Evolutionary conservation across 2,113 vertebrate genomes (phyloP), one percentile per base, ranked within the genome.

Genomic region (Turdus rufiventris): DNA sequence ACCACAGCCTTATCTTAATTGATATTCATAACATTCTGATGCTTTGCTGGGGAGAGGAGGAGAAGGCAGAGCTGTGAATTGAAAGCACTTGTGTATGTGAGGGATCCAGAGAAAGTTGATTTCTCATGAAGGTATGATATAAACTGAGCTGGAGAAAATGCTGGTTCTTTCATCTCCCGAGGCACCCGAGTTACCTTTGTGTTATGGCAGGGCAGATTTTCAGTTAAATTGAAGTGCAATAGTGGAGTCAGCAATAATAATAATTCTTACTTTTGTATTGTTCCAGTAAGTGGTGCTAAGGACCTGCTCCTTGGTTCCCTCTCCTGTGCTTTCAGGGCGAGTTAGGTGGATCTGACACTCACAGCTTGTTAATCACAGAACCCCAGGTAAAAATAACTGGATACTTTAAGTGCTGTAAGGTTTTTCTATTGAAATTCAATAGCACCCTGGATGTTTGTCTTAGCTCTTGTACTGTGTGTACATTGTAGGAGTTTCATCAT

Each of bases 1-100:
- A 79, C 90, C 74, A 18, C 93, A 54, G 92, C 60, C 86, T 93
- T 93, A 47, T 91, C 89, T 95, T 96, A 96, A 94, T 83, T 94
- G 95, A 76, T 95, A 89, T 94, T 97, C 91, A 79, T 73, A 94
- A 96, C 85, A 67, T 68, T 90, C 79, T 2, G 14, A 60, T 58
- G 66, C 73, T 85, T 96, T 68, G 18, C 36, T 86, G 71, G 67
- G 51, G 76, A 50, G n/a, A 16, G 28, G 31, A 91, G 29, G 12
- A 91, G 84, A 74, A 93, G 84, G 75, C 86, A 96, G 85, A 94
- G 93, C 93, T 96, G 40, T 73, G 89, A 96, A 93, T 96, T 96
- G 92, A 90, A 95, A 96, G 79, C 50, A 82, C 79, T 80, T 91
- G 65, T 38, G 4, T 84, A 91, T 67, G 65, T 89, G 95, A 96